Conservation (phyloP, 2,113 vertebrate species). For the Sorex araneus region DNA sequence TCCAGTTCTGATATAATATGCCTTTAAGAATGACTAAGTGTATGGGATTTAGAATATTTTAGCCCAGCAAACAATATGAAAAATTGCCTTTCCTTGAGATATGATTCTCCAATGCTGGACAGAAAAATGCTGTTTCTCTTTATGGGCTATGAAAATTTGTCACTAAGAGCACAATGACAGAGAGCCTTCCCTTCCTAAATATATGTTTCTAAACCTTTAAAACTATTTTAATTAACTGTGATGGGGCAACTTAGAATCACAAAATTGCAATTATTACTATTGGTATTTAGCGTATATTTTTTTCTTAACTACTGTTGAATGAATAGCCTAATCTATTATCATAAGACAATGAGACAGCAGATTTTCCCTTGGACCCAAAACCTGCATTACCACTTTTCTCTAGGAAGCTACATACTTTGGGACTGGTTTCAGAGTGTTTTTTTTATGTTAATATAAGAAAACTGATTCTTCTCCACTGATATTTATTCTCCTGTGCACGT, state of each 20-base stretch:
- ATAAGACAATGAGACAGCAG: not conserved
- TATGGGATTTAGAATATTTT: not conserved
- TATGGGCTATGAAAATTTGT: not conserved
- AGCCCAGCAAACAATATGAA: not conserved
- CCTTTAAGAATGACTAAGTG: not conserved
- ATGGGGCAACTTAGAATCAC: not conserved
- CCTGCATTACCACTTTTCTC: not conserved
- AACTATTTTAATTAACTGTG: not conserved
- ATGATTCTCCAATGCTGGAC: accelerated
- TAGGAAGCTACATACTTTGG: not conserved
- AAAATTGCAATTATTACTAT: not conserved
- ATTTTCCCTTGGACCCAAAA: not conserved
- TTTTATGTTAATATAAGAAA: slow-evolving; percentile 56
- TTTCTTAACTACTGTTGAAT: not conserved
- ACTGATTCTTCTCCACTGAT: not conserved
- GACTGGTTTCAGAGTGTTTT: slow-evolving; percentile 16
- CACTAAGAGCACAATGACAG: not conserved
- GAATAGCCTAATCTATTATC: not conserved
- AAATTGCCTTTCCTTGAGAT: not conserved
- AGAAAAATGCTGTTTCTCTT: not conserved
- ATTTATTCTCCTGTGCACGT: not conserved
- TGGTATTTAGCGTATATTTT: not conserved
- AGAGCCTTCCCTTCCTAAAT: not conserved
- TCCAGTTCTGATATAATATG: not conserved
- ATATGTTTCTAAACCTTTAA: not conserved